phyloP scores from a whole-genome alignment of 1,140 invertebrate genomes.

The Drosophila nigrodunni region DNA sequence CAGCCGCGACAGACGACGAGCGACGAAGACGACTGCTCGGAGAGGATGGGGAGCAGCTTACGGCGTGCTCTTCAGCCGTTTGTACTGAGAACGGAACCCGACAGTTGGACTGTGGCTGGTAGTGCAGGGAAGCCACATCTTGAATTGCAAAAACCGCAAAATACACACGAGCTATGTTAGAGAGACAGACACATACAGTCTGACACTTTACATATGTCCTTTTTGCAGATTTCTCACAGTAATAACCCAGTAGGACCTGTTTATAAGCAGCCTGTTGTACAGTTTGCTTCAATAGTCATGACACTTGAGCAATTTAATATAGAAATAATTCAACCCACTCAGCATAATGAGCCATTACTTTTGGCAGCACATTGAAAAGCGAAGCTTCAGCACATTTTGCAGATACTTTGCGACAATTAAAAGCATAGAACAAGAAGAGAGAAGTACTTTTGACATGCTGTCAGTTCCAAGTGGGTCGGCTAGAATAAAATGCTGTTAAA shows the following conservation, averaged over 20 bases:
- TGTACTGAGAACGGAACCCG: too few relatives aligned
- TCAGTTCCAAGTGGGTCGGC: constrained; percentile 25
- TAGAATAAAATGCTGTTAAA: not conserved
- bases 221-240: constrained; percentile 51
- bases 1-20: constrained; percentile 32
- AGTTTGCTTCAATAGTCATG: not conserved
- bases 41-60: not conserved
- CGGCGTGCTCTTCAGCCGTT: constrained; percentile 5
- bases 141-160: constrained; percentile 78
- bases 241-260: constrained; percentile 5
- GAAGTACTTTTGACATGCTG: constrained; percentile 17
- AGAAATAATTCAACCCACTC: not conserved
- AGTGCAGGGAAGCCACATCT: constrained; percentile 41
- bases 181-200: constrained; percentile 31
- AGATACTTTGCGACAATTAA: not conserved
- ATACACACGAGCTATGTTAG: constrained; percentile 42
- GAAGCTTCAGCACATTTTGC: not conserved
- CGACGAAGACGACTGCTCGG: not conserved
- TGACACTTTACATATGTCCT: constrained; percentile 75
- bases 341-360: not conserved
- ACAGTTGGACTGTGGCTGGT: not conserved
- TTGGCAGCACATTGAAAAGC: constrained; percentile 3
- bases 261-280: not conserved
- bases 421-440: not conserved
- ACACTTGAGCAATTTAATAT: constrained; percentile 2